Evolutionary conservation across 2,797 vertebrate genomes (phyloP).

Genomic region (Enteromius treurensis): DNA sequence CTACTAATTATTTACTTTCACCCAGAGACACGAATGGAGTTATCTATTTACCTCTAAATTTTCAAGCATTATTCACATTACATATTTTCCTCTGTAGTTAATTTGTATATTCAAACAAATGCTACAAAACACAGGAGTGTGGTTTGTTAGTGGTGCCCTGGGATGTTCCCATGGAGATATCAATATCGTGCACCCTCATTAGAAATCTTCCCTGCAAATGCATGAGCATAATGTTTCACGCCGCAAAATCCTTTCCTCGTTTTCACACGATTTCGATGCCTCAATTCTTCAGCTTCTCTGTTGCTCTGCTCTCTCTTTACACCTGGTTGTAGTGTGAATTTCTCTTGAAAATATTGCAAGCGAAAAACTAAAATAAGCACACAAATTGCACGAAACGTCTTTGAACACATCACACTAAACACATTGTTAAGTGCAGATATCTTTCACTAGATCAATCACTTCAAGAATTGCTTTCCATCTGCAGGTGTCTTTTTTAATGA

Average conservation of each 20-base stretch:
- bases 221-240: slow-evolving; percentile 41
- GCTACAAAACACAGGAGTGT: slow-evolving; percentile 61
- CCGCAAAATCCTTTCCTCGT: slow-evolving; percentile 43
- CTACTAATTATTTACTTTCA: not conserved
- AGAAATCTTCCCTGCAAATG: slow-evolving; percentile 51
- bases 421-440: not conserved
- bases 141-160: slow-evolving; percentile 66
- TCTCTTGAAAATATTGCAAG: not conserved
- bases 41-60: not conserved
- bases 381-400: too few relatives aligned
- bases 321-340: not conserved
- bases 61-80: slow-evolving; percentile 31
- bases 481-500: not conserved
- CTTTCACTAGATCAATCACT: not conserved
- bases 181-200: slow-evolving; percentile 63
- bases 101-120: slow-evolving; percentile 61
- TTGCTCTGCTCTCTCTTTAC: not conserved
- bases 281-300: slow-evolving; percentile 30
- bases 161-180: slow-evolving; percentile 76
- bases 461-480: not conserved
- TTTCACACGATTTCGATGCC: slow-evolving; percentile 23
- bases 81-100: slow-evolving; percentile 7
- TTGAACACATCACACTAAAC: not conserved
- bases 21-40: not conserved
- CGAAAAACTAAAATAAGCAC: slow-evolving; percentile 2